A percentile compares a stretch with the other conserved stretches of the same genome.
These are phyloP conservation scores for Aethes cnicana DNA, from an alignment of 2,888 invertebrate genomes.

Conservation along the genomic window DNA sequence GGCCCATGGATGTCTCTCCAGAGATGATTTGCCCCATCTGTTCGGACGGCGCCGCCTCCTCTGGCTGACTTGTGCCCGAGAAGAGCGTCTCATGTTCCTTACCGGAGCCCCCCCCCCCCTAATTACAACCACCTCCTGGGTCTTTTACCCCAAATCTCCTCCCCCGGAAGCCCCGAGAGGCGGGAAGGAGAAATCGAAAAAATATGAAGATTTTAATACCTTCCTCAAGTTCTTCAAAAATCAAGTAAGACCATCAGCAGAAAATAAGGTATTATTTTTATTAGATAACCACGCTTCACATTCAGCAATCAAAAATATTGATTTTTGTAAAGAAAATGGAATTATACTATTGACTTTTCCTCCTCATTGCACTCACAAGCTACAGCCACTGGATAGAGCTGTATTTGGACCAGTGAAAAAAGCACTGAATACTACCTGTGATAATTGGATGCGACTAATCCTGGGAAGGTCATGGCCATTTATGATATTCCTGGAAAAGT, in stretches of 20 bases:
- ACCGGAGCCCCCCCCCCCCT: too few species aligned
- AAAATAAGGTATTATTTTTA: conserved; percentile 19
- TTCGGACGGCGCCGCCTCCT: too few species aligned
- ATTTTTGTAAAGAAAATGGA: conserved; percentile 44
- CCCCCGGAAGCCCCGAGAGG: too few species aligned
- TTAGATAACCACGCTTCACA: conserved; percentile 33
- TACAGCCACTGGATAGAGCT: conserved; percentile 47
- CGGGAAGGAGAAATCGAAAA: too few species aligned
- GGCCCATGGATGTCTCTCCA: too few species aligned
- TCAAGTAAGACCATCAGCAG: conserved; percentile 19
- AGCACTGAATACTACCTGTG: conserved; percentile 40
- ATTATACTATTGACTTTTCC: conserved; percentile 40
- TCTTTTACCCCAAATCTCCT: too few species aligned
- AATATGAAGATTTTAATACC: conserved; percentile 30
- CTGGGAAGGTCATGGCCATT: conserved; percentile 43
- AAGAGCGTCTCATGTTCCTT: too few species aligned
- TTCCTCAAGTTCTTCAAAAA: conserved; percentile 18
- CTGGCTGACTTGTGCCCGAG: too few species aligned
- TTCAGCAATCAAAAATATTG: conserved; percentile 35
- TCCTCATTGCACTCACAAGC: conserved; percentile 49
- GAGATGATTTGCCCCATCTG: too few species aligned
- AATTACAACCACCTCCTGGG: too few species aligned
- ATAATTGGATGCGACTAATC: conserved; percentile 43
- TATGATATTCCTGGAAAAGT: conserved; percentile 34
- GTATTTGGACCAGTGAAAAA: conserved; percentile 49